phyloP scores from a whole-genome alignment of 2,888 invertebrate genomes.

The Latrodectus hesperus region DNA sequence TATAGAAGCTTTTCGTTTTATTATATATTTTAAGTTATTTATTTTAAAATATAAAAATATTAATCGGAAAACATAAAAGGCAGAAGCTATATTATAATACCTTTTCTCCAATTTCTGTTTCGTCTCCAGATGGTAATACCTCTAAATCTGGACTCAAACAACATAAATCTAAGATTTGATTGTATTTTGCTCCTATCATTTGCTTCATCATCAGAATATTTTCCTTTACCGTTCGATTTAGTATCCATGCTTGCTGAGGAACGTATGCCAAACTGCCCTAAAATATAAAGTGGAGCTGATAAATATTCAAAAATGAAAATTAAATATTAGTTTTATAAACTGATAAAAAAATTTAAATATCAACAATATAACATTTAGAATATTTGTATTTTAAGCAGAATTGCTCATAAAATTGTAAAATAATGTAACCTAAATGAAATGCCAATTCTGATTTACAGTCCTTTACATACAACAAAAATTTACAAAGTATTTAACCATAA shows the following conservation, averaged over 20 bases:
- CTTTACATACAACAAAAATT: too few species aligned
- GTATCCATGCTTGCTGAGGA: constrained; percentile 98
- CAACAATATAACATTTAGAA: too few species aligned
- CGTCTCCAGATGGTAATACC: constrained; percentile 78
- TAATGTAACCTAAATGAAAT: too few species aligned
- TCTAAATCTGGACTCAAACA: constrained; percentile 77
- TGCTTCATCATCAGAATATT: constrained; percentile 92
- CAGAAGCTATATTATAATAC: constrained; percentile 66
- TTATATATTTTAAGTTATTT: neutral
- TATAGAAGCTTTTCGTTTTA: too few species aligned
- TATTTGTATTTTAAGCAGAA: too few species aligned
- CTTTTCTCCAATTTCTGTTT: constrained; percentile 79
- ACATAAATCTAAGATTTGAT: constrained; percentile 75
- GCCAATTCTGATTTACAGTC: too few species aligned
- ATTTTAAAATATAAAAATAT: neutral
- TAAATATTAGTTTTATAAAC: too few species aligned
- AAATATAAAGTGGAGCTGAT: constrained; percentile 6
- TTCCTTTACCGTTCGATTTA: constrained; percentile 92
- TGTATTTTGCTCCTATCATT: constrained; percentile 77
- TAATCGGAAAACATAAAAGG: neutral
- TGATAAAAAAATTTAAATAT: too few species aligned
- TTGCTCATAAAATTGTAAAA: too few species aligned
- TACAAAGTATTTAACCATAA: too few species aligned
- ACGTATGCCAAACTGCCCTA: constrained; percentile 85
- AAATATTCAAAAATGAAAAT: too few species aligned